Evolutionary conservation across 2,888 invertebrate genomes (phyloP), one percentile per base, ranked within the genome.

Genomic region (Stictocephala bisonia): DNA sequence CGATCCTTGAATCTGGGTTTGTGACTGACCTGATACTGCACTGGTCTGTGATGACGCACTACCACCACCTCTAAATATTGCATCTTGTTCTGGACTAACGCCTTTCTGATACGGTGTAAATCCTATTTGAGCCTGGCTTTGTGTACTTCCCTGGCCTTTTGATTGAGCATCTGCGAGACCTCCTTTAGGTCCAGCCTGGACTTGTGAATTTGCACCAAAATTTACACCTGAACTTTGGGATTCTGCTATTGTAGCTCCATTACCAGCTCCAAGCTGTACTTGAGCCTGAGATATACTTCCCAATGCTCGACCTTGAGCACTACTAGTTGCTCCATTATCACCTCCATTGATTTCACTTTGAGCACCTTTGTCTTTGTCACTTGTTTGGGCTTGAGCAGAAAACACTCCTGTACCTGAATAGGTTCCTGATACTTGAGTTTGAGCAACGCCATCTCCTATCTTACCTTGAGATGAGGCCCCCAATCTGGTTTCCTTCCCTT

Each of bases 131-230:
- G 95, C 94, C 85, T 95, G 94, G 31, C 94, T 94, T 0, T 93
- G 93, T 0, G 94, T 94, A 80, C 91, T 92, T 3, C 94, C 94
- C 1, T 92, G 91, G 0, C 94, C 94, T 80, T 90, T 90, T 0
- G 94, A 92, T 85, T 94, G 94, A 0, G 94, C 93, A 82, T 94
- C 94, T 1, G 94, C 93, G 86, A 93, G 88, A 3, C 94, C 94
- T 18, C 95, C 94, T 83, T 91, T 92, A 29, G 90, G 88, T 76
- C 92, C 91, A 2, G 93, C 94, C 85, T 93, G 91, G 0, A 94
- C 93, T 86, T 93, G 90, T 3, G 90, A 89, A 81, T 90, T 90
- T 0, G 91, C 93, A n/a, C 91, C 92, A 81, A 93, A 93, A 81
- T 90, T 88, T 77, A 86, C 84, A 3, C 93, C 93, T 74, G 90